phyloP scores from a whole-genome alignment of 2,888 invertebrate species.

The Drosophila atripex region DNA sequence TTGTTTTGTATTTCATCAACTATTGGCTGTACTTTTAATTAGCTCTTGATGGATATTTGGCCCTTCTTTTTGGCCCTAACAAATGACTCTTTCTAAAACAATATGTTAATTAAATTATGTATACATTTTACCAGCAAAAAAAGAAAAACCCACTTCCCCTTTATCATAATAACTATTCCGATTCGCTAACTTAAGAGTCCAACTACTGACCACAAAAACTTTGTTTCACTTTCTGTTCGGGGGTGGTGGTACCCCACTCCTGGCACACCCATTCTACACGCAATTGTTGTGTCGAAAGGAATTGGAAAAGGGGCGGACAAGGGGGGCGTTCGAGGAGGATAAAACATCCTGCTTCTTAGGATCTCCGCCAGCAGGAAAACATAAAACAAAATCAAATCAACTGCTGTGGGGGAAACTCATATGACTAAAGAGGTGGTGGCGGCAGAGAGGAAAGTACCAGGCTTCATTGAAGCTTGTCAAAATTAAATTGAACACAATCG shows the following conservation, averaged over 20 bases:
- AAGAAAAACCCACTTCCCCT: not conserved
- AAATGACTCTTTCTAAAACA: no score
- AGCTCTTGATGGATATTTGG: no score
- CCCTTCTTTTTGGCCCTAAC: no score
- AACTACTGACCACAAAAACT: slow-evolving; percentile 69
- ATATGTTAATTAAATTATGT: no score
- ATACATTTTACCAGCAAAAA: not conserved
- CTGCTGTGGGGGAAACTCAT: slow-evolving; percentile 52
- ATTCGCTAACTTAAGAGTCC: slow-evolving; percentile 46
- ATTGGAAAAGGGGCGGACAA: slow-evolving; percentile 26
- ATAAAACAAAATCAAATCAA: slow-evolving; percentile 78
- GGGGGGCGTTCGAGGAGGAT: slow-evolving; percentile 14
- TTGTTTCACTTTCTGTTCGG: slow-evolving; percentile 41
- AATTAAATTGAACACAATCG: slow-evolving; percentile 84
- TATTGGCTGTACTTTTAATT: no score
- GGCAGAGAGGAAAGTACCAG: slow-evolving; percentile 15
- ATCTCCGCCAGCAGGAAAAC: slow-evolving; percentile 68
- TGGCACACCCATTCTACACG: slow-evolving; percentile 31
- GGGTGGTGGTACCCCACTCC: slow-evolving; percentile 4
- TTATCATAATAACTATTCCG: slow-evolving; percentile 21
- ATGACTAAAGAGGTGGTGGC: slow-evolving; percentile 10
- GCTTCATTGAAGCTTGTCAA: slow-evolving; percentile 83
- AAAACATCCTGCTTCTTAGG: slow-evolving; percentile 40
- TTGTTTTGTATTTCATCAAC: not conserved
- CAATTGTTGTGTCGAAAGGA: slow-evolving; percentile 50